Base-by-base conservation (phyloP, 30 jellyfish, hydroid and myxozoan species). In the Pelagia noctiluca region DNA sequence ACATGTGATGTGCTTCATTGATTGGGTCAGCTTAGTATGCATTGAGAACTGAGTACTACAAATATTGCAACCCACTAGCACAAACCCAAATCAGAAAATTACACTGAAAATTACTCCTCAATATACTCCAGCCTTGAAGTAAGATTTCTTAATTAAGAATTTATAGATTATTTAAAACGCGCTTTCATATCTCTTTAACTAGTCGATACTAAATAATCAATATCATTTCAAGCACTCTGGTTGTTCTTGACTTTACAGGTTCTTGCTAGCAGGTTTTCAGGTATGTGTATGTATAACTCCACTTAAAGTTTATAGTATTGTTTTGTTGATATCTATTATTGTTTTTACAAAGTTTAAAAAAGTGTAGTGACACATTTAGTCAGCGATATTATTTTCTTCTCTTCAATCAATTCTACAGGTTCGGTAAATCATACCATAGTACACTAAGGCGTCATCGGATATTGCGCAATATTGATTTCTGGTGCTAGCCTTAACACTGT, bases 1-100 rank as follows among this genome's bases (percentile, higher is more conserved):
- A 52, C 68, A 52, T 52, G 68, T 52, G 68, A 52, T 52, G 68
- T 52, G 68, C 68, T 52, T 52, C 68, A 52, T 52, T 52, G 68
- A 52, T 52, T 52, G 68, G 68, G 12, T 52, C 68, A 52, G 68
- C 68, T 52, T 52, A 52, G 68, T 52, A 52, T 52, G 68, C 68
- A 52, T 52, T 52, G 68, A 25, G 68, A 30, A 52, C 68, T 52
- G 68, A 52, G 68, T 52, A 52, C 68, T 52, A 52, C 68, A 52
- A 52, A 52, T 52, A 52, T 52, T 52, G 68, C 68, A 52, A 52
- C 68, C 68, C 68, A 52, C 68, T 52, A 52, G 68, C 68, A 52
- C 68, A 30, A 52, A 52, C 68, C 68, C 68, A 52, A 52, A 52
- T 52, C 68, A 52, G 68, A 52, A 52, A 52, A 52, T 52, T 52